Evolutionary conservation across 2,888 invertebrate genomes (phyloP), one percentile per base, ranked within the genome.

Genomic region (Dicycla oo): DNA sequence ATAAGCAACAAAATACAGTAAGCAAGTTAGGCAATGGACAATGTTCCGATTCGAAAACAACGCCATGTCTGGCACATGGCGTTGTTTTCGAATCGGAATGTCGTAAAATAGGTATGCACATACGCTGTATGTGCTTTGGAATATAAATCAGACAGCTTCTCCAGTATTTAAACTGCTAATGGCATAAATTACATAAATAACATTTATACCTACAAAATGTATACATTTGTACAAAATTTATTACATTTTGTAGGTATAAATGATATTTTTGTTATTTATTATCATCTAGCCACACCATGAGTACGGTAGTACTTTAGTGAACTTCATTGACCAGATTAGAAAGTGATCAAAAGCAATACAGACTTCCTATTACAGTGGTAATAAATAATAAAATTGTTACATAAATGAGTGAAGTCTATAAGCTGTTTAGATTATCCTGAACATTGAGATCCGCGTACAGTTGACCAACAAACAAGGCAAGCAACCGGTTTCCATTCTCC

Each of bases 401-500:
- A 66, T 58, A 65, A 62, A 66, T 83, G 80, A 45, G 20, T 26
- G 15, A 34, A 43, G 53, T 57, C 34, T 34, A 38, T 34, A 43
- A 26, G 34, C 20, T 64, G 54, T 54, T 82, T 73, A 75, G 72
- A 78, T 75, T 75, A 73, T 71, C 54, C 34, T 78, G 45, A 34
- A 62, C 56, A 69, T 51, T 67, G 30, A 49, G 18, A 72, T 58
- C 45, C 45, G 49, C 13, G 43, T 62, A 66, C 23, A 72, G 57
- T 86, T 75, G 71, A 72, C 73, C 82, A 76, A 73, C 65, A 84
- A 76, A 86, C 68, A 69, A 66, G 38, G 51, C n/a, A 77, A 86
- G 51, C n/a, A 77, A 86, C 83, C 80, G 83, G 85, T 85, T 82
- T 67, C 73, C 87, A 78, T 78, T 85, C 85, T 78, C 87, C 72